Evolutionary conservation across 2,797 vertebrate species (phyloP).

Genomic region (Enteromius paludinosus): DNA sequence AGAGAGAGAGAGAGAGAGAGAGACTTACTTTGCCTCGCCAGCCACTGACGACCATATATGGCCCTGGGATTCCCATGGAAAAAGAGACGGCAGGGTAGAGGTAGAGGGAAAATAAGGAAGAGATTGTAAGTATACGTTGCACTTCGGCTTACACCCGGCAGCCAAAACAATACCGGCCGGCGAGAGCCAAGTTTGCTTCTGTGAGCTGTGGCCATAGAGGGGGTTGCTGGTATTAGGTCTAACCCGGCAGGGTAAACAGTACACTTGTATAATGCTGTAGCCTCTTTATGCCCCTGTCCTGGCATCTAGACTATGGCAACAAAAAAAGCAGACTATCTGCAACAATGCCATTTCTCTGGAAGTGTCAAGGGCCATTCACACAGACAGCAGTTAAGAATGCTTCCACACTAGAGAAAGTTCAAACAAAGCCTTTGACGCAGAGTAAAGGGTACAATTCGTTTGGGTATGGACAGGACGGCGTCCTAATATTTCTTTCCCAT

Average conservation of each 20-base stretch:
- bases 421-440: constrained; percentile 4
- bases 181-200: constrained; percentile 68
- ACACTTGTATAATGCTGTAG: constrained; percentile 15
- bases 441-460: neutral
- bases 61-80: constrained; percentile 91
- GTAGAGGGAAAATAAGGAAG: constrained; percentile 58
- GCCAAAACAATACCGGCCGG: constrained; percentile 72
- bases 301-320: constrained; percentile 17
- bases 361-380: constrained; percentile 16
- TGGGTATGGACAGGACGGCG: neutral
- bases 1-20: neutral
- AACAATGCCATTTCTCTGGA: constrained; percentile 22
- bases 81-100: constrained; percentile 71
- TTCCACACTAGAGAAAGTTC: neutral
- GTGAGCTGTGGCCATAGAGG: constrained; percentile 53
- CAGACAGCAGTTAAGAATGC: neutral
- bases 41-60: constrained; percentile 91
- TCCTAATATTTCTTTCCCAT: neutral
- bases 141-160: constrained; percentile 64
- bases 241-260: constrained; percentile 7
- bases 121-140: constrained; percentile 72
- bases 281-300: constrained; percentile 18
- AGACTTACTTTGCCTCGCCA: constrained; percentile 56
- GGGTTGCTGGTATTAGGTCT: neutral
- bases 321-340: constrained; percentile 13